Conservation (phyloP, 1,140 invertebrate species). For the Drosophila asahinai region DNA sequence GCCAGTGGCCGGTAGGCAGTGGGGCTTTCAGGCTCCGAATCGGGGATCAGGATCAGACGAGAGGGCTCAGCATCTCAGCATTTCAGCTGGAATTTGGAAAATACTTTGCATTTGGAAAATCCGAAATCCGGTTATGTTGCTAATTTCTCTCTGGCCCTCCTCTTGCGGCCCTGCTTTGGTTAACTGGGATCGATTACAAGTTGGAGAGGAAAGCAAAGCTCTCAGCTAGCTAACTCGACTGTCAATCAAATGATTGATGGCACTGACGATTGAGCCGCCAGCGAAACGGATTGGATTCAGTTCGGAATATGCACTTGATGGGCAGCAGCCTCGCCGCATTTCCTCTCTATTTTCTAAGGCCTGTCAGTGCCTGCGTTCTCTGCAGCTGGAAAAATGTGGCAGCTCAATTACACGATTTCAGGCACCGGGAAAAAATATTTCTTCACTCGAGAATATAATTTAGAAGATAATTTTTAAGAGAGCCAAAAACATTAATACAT, state of each 20-base stretch:
- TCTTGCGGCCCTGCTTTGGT: conserved; percentile 10
- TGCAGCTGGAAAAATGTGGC: conserved; percentile 60
- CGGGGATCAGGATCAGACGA: conserved; percentile 7
- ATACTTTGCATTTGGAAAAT: conserved; percentile 75
- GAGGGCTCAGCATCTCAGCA: conserved; percentile 6
- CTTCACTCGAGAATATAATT: neutral
- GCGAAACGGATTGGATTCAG: conserved; percentile 31
- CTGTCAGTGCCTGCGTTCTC: conserved; percentile 60
- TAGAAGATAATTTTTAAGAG: too few relatives aligned
- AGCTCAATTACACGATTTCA: conserved; percentile 59
- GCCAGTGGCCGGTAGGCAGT: conserved; percentile 20
- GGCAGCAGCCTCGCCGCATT: conserved; percentile 1
- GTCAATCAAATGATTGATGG: conserved; percentile 76
- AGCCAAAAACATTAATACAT: too few relatives aligned
- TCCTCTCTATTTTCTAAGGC: conserved; percentile 19
- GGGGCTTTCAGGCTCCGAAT: conserved; percentile 6
- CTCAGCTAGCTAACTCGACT: conserved; percentile 56
- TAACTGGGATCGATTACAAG: conserved; percentile 64
- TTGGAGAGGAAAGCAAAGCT: conserved; percentile 27
- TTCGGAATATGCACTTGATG: conserved; percentile 19
- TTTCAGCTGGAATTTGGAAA: conserved; percentile 43
- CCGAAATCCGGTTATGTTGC: conserved; percentile 76
- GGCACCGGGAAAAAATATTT: neutral
- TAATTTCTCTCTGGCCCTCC: conserved; percentile 51
- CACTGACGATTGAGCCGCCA: conserved; percentile 70